Evolutionary conservation across 2,113 vertebrate genomes (phyloP).

Genomic region (Sialia sialis): DNA sequence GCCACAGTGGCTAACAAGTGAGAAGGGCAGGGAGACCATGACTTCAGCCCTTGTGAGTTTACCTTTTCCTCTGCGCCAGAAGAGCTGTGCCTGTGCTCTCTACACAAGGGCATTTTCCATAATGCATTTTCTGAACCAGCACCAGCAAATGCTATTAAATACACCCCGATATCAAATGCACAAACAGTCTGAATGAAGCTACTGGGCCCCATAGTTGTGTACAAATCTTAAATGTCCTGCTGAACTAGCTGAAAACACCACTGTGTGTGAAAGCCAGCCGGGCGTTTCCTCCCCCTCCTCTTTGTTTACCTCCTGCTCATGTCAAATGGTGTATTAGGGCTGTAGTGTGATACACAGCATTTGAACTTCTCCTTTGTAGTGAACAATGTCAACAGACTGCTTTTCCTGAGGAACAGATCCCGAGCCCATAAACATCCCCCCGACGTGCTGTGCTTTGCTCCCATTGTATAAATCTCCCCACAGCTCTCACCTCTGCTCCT

Average conservation of each 20-base stretch:
- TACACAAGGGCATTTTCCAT: neutral
- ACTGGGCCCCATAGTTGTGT: neutral
- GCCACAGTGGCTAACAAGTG: neutral
- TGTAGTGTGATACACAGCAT: neutral
- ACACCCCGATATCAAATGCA: neutral
- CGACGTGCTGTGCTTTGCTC: neutral
- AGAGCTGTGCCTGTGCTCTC: neutral
- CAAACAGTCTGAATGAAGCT: neutral
- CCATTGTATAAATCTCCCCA: slow-evolving; percentile 27
- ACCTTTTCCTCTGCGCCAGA: neutral
- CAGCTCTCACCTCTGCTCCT: slow-evolving; percentile 51
- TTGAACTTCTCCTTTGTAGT: slow-evolving; percentile 26
- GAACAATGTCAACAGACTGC: slow-evolving; percentile 18
- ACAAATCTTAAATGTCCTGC: neutral
- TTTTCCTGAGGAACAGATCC: slow-evolving; percentile 27
- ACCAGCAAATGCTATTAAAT: neutral
- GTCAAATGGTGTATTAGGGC: neutral
- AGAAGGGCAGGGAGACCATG: neutral
- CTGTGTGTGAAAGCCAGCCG: rapidly evolving
- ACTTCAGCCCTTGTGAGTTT: neutral
- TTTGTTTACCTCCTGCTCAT: slow-evolving; percentile 4
- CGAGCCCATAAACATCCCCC: slow-evolving; percentile 19
- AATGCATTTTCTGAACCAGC: neutral
- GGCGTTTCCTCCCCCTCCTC: neutral
- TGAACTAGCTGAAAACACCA: neutral